Evolutionary conservation across 2,113 vertebrate species (phyloP), one percentile per base, ranked within the genome.

Genomic region (Australoheros scitulus): DNA sequence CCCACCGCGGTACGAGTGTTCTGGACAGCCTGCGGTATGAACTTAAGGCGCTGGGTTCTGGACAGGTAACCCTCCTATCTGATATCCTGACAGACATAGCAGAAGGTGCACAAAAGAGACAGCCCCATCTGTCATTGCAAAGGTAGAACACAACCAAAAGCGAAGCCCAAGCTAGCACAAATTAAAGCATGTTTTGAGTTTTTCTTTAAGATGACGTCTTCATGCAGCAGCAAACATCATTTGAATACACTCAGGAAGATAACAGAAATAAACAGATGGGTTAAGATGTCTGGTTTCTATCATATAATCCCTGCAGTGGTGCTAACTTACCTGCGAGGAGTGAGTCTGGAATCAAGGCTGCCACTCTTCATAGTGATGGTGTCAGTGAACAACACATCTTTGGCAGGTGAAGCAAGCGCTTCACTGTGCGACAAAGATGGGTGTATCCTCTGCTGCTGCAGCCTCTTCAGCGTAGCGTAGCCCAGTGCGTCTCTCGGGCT

Each of bases 361-460:
- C 97, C 97, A 3, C 97, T 97, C 94, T 99, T 99, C 98, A 99
- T 99, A 15, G 98, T 99, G 92, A 99, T 99, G 84, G 98, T 97
- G 91, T 99, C 98, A 2, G 98, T 98, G 85, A 99, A 99, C n/a
- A 99, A 95, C 74, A 99, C 98, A 0, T 99, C 98, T 95, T 99
- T 99, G 84, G 98, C 98, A 9, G 98, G 98, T 20, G 98, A 99
- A 34, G 98, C 97, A 74, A 99, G 94, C 1, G 97, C 98, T 92
- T 99, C 98, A 2, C 98, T 99, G 88, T 99, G 98, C 20, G 98
- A 99, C 75, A 99, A 89, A n/a, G 98, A 98, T 0, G 98, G 96
- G 88, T 99, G 98, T 94, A 99, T 99, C 76, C 98, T 96, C 92
- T 99, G 98, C 87, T 99, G 98, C 79, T 99, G 98, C 11, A 99